Evolutionary conservation across 2,888 invertebrate genomes (phyloP).

Genomic region (Amitus sp.): DNA sequence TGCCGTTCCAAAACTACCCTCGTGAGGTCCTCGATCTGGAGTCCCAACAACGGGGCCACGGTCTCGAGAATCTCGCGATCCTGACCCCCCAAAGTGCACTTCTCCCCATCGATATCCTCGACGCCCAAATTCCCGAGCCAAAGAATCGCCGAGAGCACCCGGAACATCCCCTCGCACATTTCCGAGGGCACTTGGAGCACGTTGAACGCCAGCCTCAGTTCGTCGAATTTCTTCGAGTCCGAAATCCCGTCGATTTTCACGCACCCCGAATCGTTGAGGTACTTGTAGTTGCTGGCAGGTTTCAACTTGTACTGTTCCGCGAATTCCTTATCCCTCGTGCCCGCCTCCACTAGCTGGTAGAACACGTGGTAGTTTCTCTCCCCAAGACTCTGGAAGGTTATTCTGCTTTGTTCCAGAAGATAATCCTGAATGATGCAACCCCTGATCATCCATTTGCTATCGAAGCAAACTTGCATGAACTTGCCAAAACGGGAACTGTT

Average conservation of each 20-base stretch:
- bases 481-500: slow-evolving; percentile 95
- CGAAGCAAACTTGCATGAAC: slow-evolving; percentile 94
- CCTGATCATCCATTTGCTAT: slow-evolving; percentile 87
- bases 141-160: slow-evolving; percentile 86
- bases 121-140: slow-evolving; percentile 92
- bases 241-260: slow-evolving; percentile 73
- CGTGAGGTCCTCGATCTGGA: slow-evolving; percentile 78
- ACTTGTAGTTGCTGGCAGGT: slow-evolving; percentile 82
- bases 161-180: slow-evolving; percentile 90
- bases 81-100: slow-evolving; percentile 78
- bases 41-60: slow-evolving; percentile 78
- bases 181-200: slow-evolving; percentile 86
- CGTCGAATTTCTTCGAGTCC: slow-evolving; percentile 81
- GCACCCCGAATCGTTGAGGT: slow-evolving; percentile 84
- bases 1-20: slow-evolving; percentile 82
- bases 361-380: slow-evolving; percentile 94
- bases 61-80: slow-evolving; percentile 79
- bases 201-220: slow-evolving; percentile 87
- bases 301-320: slow-evolving; percentile 78
- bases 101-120: slow-evolving; percentile 87
- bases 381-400: slow-evolving; percentile 87
- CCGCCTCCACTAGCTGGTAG: slow-evolving; percentile 90
- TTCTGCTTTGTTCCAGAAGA: slow-evolving; percentile 87
- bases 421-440: slow-evolving; percentile 94
- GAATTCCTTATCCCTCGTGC: slow-evolving; percentile 81